Conservation (phyloP, 2,888 invertebrate species). For the Kryphioiulus occultus region DNA sequence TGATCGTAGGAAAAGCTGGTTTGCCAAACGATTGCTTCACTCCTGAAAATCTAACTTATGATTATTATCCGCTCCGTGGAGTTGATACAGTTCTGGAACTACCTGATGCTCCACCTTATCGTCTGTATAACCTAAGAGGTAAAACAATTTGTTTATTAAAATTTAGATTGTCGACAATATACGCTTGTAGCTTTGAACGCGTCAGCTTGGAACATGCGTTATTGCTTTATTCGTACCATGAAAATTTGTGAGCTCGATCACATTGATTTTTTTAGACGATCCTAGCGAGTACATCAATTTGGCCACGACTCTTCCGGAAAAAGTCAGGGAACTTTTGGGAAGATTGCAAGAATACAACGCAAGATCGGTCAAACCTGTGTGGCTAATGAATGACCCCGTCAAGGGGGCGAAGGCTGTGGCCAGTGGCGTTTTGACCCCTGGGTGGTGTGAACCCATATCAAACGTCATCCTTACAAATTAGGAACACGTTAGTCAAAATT, state of each 20-base stretch:
- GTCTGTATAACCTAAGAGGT: constrained; percentile 28
- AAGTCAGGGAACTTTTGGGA: constrained; percentile 35
- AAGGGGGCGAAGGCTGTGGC: background rate
- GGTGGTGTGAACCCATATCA: background rate
- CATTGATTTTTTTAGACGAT: background rate
- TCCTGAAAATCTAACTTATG: constrained; percentile 31
- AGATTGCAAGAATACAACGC: background rate
- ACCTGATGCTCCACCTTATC: constrained; percentile 13
- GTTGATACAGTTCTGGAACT: constrained; percentile 39
- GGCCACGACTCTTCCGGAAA: background rate
- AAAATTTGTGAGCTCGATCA: background rate
- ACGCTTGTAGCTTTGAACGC: too few relatives aligned
- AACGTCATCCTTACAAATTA: background rate
- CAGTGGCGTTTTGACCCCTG: background rate
- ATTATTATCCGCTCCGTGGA: background rate
- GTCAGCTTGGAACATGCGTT: too few relatives aligned
- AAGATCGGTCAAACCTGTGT: background rate
- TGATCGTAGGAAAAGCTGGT: constrained; percentile 41
- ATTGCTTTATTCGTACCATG: too few relatives aligned
- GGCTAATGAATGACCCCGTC: constrained; percentile 1
- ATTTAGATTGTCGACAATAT: background rate
- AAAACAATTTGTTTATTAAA: background rate
- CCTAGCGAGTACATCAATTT: constrained; percentile 32
- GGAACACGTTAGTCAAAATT: background rate
- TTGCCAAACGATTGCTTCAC: constrained; percentile 36